Evolutionary conservation across 2,888 invertebrate genomes (phyloP).

Genomic region (Ichneumoninae sp.): DNA sequence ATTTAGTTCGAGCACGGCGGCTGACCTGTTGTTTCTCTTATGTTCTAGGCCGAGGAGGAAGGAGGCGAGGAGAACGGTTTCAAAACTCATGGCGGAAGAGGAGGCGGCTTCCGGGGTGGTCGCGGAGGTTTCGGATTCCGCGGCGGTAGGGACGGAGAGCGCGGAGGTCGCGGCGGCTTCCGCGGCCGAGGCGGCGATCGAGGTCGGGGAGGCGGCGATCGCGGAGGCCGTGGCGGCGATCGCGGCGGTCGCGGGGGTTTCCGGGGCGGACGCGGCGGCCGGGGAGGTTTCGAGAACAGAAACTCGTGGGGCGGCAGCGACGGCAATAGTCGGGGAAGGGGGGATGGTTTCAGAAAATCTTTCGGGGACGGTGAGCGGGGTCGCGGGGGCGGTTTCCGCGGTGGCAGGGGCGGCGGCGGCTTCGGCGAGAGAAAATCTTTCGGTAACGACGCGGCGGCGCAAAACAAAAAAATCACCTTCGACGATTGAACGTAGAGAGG

Average conservation of each 20-base stretch:
- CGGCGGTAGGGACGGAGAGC: slow-evolving; percentile 73
- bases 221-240: slow-evolving; percentile 73
- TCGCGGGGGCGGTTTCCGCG: slow-evolving; percentile 79
- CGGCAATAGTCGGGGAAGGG: slow-evolving; percentile 73
- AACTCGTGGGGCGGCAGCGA: slow-evolving; percentile 78
- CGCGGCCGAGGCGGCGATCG: slow-evolving; percentile 71
- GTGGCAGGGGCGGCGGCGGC: slow-evolving; percentile 84
- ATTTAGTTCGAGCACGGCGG: slow-evolving; percentile 68
- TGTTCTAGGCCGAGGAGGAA: slow-evolving; percentile 82
- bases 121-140: slow-evolving; percentile 71
- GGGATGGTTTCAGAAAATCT: slow-evolving; percentile 77
- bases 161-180: slow-evolving; percentile 66
- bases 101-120: slow-evolving; percentile 78
- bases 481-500: slow-evolving; percentile 83
- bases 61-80: slow-evolving; percentile 81
- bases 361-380: slow-evolving; percentile 74
- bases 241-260: slow-evolving; percentile 65
- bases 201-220: slow-evolving; percentile 69
- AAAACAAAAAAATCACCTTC: slow-evolving; percentile 92
- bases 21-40: slow-evolving; percentile 82
- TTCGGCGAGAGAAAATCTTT: slow-evolving; percentile 85
- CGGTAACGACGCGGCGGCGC: slow-evolving; percentile 83
- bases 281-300: slow-evolving; percentile 75
- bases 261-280: slow-evolving; percentile 77
- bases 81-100: slow-evolving; percentile 72